phyloP scores from a whole-genome alignment of 2,888 invertebrate species.

The Nipponacmea schrenckii region DNA sequence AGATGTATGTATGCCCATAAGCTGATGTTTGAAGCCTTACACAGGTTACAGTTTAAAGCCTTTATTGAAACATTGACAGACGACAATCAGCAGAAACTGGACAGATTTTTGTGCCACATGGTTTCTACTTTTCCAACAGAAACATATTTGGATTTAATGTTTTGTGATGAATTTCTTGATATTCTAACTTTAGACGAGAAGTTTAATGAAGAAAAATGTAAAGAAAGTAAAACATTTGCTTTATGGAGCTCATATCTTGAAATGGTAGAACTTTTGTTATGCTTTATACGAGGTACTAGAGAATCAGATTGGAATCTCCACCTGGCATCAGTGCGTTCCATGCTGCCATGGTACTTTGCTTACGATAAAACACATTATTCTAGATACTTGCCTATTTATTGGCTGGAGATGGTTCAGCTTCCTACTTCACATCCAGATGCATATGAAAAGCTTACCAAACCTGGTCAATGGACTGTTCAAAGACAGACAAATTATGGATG shows the following conservation, averaged over 20 bases:
- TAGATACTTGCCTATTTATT: conserved; percentile 26
- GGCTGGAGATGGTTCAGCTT: conserved; percentile 31
- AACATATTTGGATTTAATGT: background rate
- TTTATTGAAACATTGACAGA: conserved; percentile 8
- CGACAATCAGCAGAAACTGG: background rate
- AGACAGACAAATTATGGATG: conserved; percentile 9
- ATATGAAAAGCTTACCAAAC: too few species aligned
- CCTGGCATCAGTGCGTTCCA: conserved; percentile 8
- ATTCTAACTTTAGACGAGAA: background rate
- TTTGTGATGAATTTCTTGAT: background rate
- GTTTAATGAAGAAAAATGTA: background rate
- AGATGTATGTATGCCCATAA: conserved; percentile 18
- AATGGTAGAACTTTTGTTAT: conserved; percentile 21
- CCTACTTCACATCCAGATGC: conserved; percentile 21
- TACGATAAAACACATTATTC: conserved; percentile 27
- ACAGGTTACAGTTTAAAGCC: conserved; percentile 2
- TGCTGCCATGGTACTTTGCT: conserved; percentile 28
- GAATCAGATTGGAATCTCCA: conserved; percentile 26
- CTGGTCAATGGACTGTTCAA: conserved; percentile 21
- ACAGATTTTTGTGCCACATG: background rate
- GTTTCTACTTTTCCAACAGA: background rate
- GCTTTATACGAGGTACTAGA: conserved; percentile 23
- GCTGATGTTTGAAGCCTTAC: conserved; percentile 22
- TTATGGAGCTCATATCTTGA: conserved; percentile 23
- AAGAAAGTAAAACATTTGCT: conserved; percentile 19